Percentiles rank a stretch among this genome's conserved stretches.
Conservation (phyloP, 2,797 vertebrate genomes). For the Pteropus rufus region DNA sequence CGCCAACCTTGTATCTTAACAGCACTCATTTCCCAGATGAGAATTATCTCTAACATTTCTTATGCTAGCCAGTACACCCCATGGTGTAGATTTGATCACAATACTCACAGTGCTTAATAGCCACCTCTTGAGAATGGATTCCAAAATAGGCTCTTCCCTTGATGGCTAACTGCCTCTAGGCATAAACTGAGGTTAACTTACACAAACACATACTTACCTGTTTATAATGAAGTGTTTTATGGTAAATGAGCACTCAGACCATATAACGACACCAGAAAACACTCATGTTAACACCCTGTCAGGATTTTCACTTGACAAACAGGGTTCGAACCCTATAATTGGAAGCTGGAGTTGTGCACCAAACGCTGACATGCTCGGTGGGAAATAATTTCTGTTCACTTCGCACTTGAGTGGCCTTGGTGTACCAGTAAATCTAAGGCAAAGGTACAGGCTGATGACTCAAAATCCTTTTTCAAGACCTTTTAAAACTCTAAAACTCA, state of each 20-base stretch:
- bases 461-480: background rate
- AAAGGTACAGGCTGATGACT: background rate
- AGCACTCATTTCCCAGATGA: background rate
- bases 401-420: background rate
- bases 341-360: background rate
- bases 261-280: background rate
- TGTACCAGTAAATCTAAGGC: background rate
- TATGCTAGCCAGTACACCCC: background rate
- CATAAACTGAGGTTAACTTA: background rate
- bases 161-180: background rate
- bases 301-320: background rate
- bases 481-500: background rate
- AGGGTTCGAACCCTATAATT: background rate
- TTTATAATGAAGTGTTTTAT: background rate
- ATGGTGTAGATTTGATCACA: background rate
- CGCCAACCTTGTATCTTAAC: background rate
- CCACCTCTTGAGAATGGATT: background rate
- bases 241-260: background rate
- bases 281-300: background rate
- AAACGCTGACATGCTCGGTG: background rate
- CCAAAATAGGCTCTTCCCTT: background rate
- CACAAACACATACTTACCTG: background rate
- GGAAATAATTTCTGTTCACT: background rate
- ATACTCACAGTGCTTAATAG: background rate
- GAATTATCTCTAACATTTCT: background rate